Base-by-base conservation (phyloP, 1,140 invertebrate species). In the Ceratina japonica region DNA sequence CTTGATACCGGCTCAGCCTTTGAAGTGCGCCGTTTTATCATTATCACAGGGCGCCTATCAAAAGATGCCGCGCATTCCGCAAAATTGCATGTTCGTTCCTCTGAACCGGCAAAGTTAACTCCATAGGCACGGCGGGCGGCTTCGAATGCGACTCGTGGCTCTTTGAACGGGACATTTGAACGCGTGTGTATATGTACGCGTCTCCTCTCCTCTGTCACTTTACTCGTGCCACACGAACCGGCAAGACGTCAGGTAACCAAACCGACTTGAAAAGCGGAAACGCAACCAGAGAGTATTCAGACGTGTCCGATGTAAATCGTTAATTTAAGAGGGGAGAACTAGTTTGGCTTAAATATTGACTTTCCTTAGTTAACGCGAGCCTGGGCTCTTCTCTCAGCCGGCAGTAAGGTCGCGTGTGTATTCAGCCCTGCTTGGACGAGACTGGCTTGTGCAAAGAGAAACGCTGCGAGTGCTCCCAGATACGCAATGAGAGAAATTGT, bases 311-410 rank as follows among this genome's bases (percentile, higher is more conserved):
- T 75, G 84, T 79, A 78, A 85, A 85, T 85, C 84, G 79, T 85
- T 85, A 85, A 85, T 85, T 85, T 85, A 85, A 85, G 82, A 84
- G 83, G 51, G 58, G 79, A 63, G 79, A 75, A 72, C 79, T 69
- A 73, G 82, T 84, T 82, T 79, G 79, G 68, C 82, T 84, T 84
- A 84, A 85, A 84, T 84, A 84, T 85, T 85, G 84, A 85, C 84
- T 78, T 69, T 80, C 44, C 71, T 70, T 69, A 79, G 84, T 85
- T 85, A 84, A 84, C 79, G 83, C 71, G 71, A 65, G 52, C 22
- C 56, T 37, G 62, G 18, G 37, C 37, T 44, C 37, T 44, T 44
- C 74, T 84, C 75, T 63, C 51, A 75, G 70, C 64, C 37, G 37
- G 68, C 22, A 44, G 75, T 62, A 84, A 80, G 69, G 82, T 75